Base-by-base conservation (phyloP, 2,797 vertebrate species). In the Telmatherina bonti region DNA sequence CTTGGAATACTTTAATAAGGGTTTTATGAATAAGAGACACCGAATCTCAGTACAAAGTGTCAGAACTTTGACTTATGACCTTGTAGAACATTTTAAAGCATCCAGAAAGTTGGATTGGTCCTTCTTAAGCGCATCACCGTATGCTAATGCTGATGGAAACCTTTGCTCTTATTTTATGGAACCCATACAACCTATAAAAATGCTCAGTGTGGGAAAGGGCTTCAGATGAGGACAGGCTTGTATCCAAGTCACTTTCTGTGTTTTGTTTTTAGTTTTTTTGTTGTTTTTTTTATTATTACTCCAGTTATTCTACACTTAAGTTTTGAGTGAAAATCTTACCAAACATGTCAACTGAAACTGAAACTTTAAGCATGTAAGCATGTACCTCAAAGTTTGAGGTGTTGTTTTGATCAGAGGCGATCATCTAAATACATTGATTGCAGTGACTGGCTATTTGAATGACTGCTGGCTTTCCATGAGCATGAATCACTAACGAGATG, bases 181-280 rank as follows among this genome's bases (percentile, higher is more conserved):
- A 47, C 8, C 41, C 20, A 20, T 20, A 16, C 18, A 16, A 18
- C 0, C 7, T 45, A 20, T n/a, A 33, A 27, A 38, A 58, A 16
- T 45, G 30, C 16, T 56, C 33, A 30, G 26, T 29, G 47, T 58
- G 13, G 20, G 1, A 47, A 33, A 33, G 55, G n/a, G n/a, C 26
- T 81, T 71, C 65, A 82, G 58, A 66, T 62, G 35, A 70, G 69
- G 30, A 76, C 62, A 69, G 79, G 66, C 79, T 10, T 55, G 13
- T 51, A 26, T 76, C 66, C 76, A 78, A 85, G 45, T 84, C 83
- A 74, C 72, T 74, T 82, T 77, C 70, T 75, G 70, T 54, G 45
- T 69, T 69, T 74, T 59, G 29, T 75, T 51, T 79, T 66, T 57
- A 85, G 12, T n/a, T n/a, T n/a, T n/a, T n/a, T n/a, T n/a, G n/a